These are phyloP conservation scores for Noctua pronuba DNA, from an alignment of 2,888 invertebrate genomes.

Conservation along the genomic window DNA sequence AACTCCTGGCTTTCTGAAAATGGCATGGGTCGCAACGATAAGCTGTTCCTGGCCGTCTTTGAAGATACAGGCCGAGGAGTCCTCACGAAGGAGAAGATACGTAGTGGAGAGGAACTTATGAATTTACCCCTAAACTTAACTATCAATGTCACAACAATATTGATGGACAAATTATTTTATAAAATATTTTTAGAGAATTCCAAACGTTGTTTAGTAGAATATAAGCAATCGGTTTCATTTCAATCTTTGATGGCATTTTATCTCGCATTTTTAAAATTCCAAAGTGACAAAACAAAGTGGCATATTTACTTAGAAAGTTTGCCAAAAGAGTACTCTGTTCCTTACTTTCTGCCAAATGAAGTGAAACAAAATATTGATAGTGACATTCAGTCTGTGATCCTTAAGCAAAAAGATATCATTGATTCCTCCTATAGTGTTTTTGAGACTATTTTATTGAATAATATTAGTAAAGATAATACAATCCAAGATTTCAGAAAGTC, in stretches of 20 bases:
- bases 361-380: constrained; percentile 90
- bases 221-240: constrained; percentile 88
- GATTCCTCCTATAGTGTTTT: constrained; percentile 84
- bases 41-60: constrained; percentile 91
- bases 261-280: constrained; percentile 92
- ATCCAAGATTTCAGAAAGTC: constrained; percentile 79
- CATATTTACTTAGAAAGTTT: constrained; percentile 92
- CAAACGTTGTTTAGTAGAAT: constrained; percentile 84
- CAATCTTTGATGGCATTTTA: constrained; percentile 94
- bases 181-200: constrained; percentile 82
- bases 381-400: constrained; percentile 88
- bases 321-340: constrained; percentile 92
- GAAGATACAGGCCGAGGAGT: constrained; percentile 94
- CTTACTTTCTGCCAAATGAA: constrained; percentile 91
- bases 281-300: constrained; percentile 90
- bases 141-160: constrained; percentile 90
- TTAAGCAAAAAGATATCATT: constrained; percentile 88
- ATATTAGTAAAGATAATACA: constrained; percentile 78
- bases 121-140: constrained; percentile 91
- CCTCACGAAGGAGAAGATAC: constrained; percentile 90
- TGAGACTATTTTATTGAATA: constrained; percentile 84
- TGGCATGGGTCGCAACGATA: constrained; percentile 90
- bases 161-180: constrained; percentile 90
- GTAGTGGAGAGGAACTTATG: constrained; percentile 90
- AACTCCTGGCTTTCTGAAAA: constrained; percentile 89